Percentiles rank a stretch among this genome's conserved stretches.
phyloP scores from a whole-genome alignment of 2,797 vertebrate genomes.

The Rhinophrynus dorsalis region DNA sequence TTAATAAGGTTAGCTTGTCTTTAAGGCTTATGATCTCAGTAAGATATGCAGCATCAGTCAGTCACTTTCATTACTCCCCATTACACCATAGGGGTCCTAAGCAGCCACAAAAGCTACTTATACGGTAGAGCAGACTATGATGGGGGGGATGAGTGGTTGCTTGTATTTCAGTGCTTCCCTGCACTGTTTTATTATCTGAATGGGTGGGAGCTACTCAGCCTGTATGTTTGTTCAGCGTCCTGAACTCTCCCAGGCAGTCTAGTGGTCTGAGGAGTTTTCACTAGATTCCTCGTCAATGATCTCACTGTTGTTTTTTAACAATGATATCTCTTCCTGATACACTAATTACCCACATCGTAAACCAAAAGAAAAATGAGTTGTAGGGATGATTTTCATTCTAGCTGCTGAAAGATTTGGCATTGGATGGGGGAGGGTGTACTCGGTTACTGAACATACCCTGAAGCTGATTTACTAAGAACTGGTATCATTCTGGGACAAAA shows the following conservation, averaged over 20 bases:
- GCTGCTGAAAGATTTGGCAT: conserved; percentile 46
- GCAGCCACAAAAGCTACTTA: too few relatives aligned
- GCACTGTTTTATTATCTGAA: background rate
- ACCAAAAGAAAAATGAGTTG: conserved; percentile 43
- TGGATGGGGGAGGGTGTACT: conserved; percentile 35
- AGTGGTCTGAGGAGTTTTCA: conserved; percentile 12
- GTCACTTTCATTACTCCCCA: too few relatives aligned
- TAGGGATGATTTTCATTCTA: conserved; percentile 39
- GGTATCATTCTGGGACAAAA: too few relatives aligned
- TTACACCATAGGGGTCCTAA: too few relatives aligned
- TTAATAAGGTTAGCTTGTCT: too few relatives aligned
- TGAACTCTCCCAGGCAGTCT: conserved; percentile 8
- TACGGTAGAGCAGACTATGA: too few relatives aligned
- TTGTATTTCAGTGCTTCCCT: background rate
- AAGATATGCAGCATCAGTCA: too few relatives aligned
- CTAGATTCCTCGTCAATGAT: conserved; percentile 53
- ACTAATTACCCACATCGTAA: conserved; percentile 45
- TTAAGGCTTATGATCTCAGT: too few relatives aligned
- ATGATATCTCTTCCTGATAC: conserved; percentile 46
- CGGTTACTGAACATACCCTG: conserved; percentile 18
- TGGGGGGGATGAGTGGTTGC: too few relatives aligned
- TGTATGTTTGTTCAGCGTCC: conserved; percentile 10
- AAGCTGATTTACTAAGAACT: too few relatives aligned
- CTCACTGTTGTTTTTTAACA: conserved; percentile 44
- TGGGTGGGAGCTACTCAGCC: background rate